These are phyloP conservation scores for Peromyscus polionotus DNA, from an alignment of 2,113 vertebrate species.

Conservation along the genomic window DNA sequence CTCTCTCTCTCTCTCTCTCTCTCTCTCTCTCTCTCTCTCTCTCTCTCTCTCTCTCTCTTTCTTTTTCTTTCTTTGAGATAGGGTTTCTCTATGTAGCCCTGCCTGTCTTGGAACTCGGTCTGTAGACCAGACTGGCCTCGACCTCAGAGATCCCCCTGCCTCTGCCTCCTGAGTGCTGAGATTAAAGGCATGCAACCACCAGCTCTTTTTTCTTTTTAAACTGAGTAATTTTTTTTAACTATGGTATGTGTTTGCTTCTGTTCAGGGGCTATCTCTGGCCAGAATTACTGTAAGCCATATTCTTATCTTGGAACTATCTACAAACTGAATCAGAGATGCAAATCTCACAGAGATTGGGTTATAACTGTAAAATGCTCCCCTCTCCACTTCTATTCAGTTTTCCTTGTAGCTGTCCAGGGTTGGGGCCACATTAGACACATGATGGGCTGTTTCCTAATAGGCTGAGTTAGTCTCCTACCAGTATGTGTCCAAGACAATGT, in stretches of 20 bases:
- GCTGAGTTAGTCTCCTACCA: not conserved
- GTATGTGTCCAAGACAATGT: not conserved
- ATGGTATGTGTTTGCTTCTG: not conserved
- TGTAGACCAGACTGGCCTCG: not conserved
- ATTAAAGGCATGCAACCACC: not conserved
- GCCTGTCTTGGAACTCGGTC: not conserved
- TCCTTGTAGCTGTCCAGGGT: not conserved
- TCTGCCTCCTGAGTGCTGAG: not conserved
- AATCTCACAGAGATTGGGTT: not conserved
- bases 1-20: too few relatives aligned
- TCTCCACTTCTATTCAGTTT: not conserved
- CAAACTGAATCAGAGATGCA: not conserved
- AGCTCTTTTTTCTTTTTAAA: not conserved
- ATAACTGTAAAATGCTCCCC: not conserved
- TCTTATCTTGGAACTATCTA: not conserved
- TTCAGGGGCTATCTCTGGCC: not conserved
- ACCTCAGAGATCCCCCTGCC: not conserved
- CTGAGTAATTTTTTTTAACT: not conserved
- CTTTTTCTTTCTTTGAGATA: not conserved
- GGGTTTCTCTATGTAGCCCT: not conserved
- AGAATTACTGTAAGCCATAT: slow-evolving; percentile 1
- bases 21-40: too few relatives aligned
- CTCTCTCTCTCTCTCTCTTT: too few relatives aligned
- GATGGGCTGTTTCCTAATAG: not conserved
- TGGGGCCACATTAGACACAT: not conserved